These are phyloP conservation scores for Eilema sororculum DNA, from an alignment of 2,888 invertebrate genomes.

Conservation along the genomic window DNA sequence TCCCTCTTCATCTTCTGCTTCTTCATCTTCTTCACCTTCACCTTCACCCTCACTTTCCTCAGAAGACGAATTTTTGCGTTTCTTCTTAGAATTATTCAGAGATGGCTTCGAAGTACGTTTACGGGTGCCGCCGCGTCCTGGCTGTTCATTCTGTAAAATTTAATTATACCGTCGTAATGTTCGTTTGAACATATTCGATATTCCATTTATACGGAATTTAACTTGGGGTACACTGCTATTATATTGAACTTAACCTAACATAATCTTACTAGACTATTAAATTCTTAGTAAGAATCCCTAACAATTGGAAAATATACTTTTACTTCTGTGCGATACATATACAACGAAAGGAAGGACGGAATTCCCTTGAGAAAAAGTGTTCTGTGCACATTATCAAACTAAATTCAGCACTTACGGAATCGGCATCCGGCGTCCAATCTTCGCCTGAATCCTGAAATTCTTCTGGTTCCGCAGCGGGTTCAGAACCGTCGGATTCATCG, in stretches of 20 bases:
- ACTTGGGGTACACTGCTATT: background rate
- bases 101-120: conserved; percentile 73
- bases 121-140: conserved; percentile 71
- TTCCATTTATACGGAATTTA: background rate
- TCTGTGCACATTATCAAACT: background rate
- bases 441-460: conserved; percentile 86
- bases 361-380: conserved; percentile 10
- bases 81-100: conserved; percentile 80
- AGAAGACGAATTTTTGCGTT: conserved; percentile 80
- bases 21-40: conserved; percentile 76
- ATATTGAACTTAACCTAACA: conserved; percentile 38
- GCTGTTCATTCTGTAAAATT: conserved; percentile 69
- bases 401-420: conserved; percentile 69
- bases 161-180: background rate
- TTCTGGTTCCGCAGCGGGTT: conserved; percentile 81
- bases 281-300: background rate
- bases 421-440: conserved; percentile 87
- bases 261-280: background rate
- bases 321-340: background rate
- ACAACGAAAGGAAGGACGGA: background rate
- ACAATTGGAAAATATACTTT: background rate
- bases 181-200: background rate
- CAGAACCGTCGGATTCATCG: conserved; percentile 82
- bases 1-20: conserved; percentile 81
- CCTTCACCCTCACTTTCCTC: conserved; percentile 81